Base-by-base conservation (phyloP, 2,888 invertebrate species). In the Muscina levida region DNA sequence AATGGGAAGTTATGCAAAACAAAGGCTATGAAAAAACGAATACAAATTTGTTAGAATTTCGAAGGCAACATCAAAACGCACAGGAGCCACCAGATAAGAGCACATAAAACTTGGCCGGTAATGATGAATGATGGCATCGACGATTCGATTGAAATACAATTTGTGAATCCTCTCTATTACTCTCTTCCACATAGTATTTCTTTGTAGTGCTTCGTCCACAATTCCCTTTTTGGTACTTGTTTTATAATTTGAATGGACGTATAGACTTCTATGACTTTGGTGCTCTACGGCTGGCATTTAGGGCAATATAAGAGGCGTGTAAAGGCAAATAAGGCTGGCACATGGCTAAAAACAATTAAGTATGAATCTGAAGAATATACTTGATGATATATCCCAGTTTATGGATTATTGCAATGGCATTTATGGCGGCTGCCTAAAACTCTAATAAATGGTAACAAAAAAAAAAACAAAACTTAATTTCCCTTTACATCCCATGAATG, bases 111-210 rank as follows among this genome's bases (percentile, higher is more conserved):
- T 48, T 72, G 19, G 48, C 65, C 44, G 73, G 77, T 81, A 77
- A 81, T 77, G 68, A 77, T 75, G 81, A 81, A 74, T 81, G 77
- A 81, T 76, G 72, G 74, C 72, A 68, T 72, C 74, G 74, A 53
- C 26, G 62, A 75, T 77, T 81, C 65, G 74, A 81, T 77, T 81
- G 77, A 71, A 81, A 74, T 68, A 39, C 74, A 74, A 62, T 72
- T 81, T 81, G 73, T 56, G 15, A 65, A 72, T 51, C 15, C 56
- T 44, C 6, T 56, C 11, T 59, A 39, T 51, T 11, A 15, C 26
- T 66, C 46, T 26, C 6, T 53, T 42, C 10, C 48, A 44, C 11
- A n/a, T n/a, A n/a, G n/a, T n/a, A n/a, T n/a, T n/a, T n/a, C n/a
- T 62, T 44, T 46, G 13, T 57, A 13, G 4, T 31, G 31, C 17